These are phyloP conservation scores for Drosophila nigrodunni DNA, from an alignment of 1,140 invertebrate species.

Conservation along the genomic window DNA sequence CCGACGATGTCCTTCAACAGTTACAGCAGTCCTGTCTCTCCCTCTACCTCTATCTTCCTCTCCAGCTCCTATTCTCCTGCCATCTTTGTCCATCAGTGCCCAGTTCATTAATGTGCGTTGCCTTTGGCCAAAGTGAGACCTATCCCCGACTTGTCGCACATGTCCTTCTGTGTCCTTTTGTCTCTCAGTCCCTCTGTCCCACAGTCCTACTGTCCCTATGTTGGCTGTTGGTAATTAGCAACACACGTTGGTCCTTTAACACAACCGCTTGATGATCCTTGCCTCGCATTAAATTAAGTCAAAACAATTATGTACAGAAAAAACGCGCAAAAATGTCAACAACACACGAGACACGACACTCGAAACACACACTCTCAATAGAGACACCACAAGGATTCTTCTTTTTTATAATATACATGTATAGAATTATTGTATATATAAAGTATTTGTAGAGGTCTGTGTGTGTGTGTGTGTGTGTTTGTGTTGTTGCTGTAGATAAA, in stretches of 20 bases:
- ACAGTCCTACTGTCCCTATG: constrained; percentile 20
- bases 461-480: constrained; percentile 2
- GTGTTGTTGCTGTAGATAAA: constrained; percentile 9
- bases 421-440: constrained; percentile 14
- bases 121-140: constrained; percentile 35
- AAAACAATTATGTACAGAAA: constrained; percentile 69
- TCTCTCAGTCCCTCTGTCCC: too few relatives aligned
- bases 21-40: background rate
- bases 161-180: background rate
- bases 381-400: constrained; percentile 7
- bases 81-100: constrained; percentile 5
- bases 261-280: constrained; percentile 67
- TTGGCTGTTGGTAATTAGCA: constrained; percentile 70
- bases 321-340: constrained; percentile 25
- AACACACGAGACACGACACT: constrained; percentile 4
- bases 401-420: constrained; percentile 51
- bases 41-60: background rate
- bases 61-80: background rate
- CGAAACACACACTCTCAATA: too few relatives aligned
- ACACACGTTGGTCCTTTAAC: constrained; percentile 68
- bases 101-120: constrained; percentile 55
- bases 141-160: constrained; percentile 15
- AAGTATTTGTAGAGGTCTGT: background rate
- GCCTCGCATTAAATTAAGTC: constrained; percentile 77
- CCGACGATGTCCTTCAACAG: constrained; percentile 45